These are phyloP conservation scores for Numenius arquata DNA, from an alignment of 2,113 vertebrate genomes.

Conservation along the genomic window DNA sequence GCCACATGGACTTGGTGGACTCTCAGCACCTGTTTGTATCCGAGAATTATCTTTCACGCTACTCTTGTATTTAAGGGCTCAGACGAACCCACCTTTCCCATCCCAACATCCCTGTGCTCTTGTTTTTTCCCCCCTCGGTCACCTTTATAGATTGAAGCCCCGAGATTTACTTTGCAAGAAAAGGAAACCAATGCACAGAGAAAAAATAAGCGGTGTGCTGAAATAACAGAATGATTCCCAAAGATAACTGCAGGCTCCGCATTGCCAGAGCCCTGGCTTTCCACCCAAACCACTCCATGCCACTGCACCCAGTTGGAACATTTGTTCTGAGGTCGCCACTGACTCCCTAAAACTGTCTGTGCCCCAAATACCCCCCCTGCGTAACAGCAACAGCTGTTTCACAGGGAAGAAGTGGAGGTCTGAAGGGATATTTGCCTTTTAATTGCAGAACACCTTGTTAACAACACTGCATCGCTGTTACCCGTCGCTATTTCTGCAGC, in stretches of 20 bases:
- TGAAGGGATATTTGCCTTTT: neutral
- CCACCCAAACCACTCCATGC: neutral
- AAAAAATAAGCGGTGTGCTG: neutral
- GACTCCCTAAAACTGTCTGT: neutral
- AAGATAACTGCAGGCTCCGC: neutral
- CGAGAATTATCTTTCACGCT: neutral
- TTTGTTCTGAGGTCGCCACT: neutral
- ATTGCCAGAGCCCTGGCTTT: neutral
- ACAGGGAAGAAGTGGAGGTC: neutral
- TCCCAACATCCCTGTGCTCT: fast-evolving
- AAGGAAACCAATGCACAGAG: neutral
- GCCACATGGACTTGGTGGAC: neutral
- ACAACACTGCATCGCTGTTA: neutral
- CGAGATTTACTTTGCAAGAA: neutral
- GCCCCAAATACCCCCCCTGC: neutral
- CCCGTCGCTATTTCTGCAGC: neutral
- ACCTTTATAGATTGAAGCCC: neutral
- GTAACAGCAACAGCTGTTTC: neutral
- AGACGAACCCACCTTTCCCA: neutral
- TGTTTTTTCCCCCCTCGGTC: neutral
- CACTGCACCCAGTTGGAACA: neutral
- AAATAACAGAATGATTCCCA: neutral
- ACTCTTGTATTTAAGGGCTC: neutral
- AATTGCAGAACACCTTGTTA: neutral
- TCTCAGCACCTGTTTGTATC: neutral